Evolutionary conservation across 2,113 vertebrate genomes (phyloP), one percentile per base, ranked within the genome.

Genomic region (Xenopus borealis): DNA sequence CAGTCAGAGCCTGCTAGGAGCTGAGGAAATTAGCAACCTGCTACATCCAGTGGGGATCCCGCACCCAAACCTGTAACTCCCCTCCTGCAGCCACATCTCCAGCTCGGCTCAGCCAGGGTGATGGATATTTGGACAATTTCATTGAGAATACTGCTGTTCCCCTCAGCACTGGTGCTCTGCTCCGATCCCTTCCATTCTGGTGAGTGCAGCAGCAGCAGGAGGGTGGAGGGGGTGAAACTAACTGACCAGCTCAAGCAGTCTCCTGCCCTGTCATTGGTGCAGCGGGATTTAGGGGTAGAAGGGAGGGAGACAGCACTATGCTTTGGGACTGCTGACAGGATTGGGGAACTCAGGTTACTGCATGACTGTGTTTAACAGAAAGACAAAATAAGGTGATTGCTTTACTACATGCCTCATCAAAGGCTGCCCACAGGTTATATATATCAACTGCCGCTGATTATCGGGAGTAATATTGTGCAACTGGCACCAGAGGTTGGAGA

Each of bases 181-280:
- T 82, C 89, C 9, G 83, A 72, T 73, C 85, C 87, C 62, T 88
- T 90, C 73, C 83, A 91, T 40, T 89, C 89, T 78, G 91, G 91
- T 92, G 63, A 90, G 91, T 67, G 20, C 57, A 64, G 23, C 23
- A 27, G 23, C 23, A 27, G 66, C 66, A 70, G 73, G 72, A 16
- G 53, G 14, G 53, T 65, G 62, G 63, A 23, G 55, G 72, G 73
- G 58, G 45, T 27, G 23, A 27, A 23, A 68, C 66, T 77, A 67
- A 69, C 74, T 77, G 74, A 69, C 74, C 74, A 55, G 72, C 72
- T 68, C 50, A 27, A 27, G 23, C 23, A 40, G 33, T 57, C 27
- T 66, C n/a, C 72, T 69, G 55, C 62, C 46, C 73, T 75, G 73
- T 69, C 73, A 75, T 75, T 75, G 73, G 73, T 75, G 73, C 73